Percentiles rank a stretch among this genome's conserved stretches.
Conservation (phyloP, 2,797 vertebrate species). For the Halcyon smyrnensis region DNA sequence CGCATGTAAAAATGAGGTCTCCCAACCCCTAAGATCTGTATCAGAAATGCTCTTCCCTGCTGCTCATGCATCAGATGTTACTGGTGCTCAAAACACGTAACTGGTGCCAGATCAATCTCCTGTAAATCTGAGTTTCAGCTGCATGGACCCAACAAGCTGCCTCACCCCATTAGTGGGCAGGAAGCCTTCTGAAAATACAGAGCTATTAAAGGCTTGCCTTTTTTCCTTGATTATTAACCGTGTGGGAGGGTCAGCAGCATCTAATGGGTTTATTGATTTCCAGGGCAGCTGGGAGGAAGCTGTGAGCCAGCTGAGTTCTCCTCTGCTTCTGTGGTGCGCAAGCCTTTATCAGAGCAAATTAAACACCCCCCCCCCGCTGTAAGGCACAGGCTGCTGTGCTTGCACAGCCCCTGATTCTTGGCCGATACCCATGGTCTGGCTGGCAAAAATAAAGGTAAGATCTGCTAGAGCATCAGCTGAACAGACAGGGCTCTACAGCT, state of each 20-base stretch:
- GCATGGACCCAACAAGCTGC: accelerated
- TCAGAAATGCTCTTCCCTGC: background rate
- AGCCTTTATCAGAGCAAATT: background rate
- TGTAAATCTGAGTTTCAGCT: background rate
- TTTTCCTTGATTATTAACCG: background rate
- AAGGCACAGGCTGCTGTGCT: background rate
- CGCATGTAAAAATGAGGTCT: background rate
- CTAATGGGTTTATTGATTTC: background rate
- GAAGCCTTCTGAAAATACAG: background rate
- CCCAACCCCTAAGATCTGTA: no score
- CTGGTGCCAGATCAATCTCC: background rate
- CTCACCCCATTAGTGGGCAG: background rate
- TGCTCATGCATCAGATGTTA: background rate
- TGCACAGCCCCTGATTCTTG: background rate
- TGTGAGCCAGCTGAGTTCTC: background rate
- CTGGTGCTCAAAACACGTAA: background rate
- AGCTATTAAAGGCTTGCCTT: background rate
- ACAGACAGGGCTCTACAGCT: background rate
- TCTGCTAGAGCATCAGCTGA: background rate
- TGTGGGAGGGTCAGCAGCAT: background rate
- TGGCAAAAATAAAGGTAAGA: background rate
- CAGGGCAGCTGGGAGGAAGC: background rate
- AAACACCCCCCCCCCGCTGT: background rate
- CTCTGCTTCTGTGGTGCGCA: background rate
- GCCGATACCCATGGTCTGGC: background rate